phyloP scores from a whole-genome alignment of 2,888 invertebrate genomes.

The Cancer borealis region DNA sequence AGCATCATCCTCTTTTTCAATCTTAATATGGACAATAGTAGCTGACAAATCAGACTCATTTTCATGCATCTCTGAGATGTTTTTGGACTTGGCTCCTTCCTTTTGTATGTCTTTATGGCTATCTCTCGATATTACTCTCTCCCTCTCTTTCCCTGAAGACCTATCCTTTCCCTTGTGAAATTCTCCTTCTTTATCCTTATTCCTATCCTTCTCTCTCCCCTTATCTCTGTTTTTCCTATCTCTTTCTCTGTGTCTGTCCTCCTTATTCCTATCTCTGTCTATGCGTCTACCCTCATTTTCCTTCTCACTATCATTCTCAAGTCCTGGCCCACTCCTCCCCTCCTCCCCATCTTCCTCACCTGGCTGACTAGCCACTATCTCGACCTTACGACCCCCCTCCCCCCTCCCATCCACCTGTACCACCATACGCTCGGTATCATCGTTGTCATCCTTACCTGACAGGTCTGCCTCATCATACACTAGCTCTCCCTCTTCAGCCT shows the following conservation, averaged over 20 bases:
- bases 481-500: conserved; percentile 77
- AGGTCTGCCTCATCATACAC: conserved; percentile 76
- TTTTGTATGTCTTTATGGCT: conserved; percentile 41
- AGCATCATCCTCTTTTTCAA: conserved; percentile 67
- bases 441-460: conserved; percentile 71
- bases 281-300: conserved; percentile 63
- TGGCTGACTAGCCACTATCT: conserved; percentile 62
- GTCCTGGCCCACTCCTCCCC: conserved; percentile 22
- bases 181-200: conserved; percentile 53
- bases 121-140: conserved; percentile 42
- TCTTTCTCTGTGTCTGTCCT: conserved; percentile 60
- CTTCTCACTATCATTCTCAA: conserved; percentile 68
- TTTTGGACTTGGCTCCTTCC: conserved; percentile 44
- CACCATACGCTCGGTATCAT: conserved; percentile 71
- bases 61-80: not conserved
- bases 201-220: conserved; percentile 54
- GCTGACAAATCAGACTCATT: conserved; percentile 58
- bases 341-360: conserved; percentile 32
- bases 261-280: conserved; percentile 59
- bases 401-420: conserved; percentile 73
- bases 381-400: conserved; percentile 66
- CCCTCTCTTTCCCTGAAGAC: conserved; percentile 52
- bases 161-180: conserved; percentile 51
- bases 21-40: conserved; percentile 68
- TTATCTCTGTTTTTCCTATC: conserved; percentile 48